Evolutionary conservation across 1,140 invertebrate genomes (phyloP).

Genomic region (Drosophila burlai): DNA sequence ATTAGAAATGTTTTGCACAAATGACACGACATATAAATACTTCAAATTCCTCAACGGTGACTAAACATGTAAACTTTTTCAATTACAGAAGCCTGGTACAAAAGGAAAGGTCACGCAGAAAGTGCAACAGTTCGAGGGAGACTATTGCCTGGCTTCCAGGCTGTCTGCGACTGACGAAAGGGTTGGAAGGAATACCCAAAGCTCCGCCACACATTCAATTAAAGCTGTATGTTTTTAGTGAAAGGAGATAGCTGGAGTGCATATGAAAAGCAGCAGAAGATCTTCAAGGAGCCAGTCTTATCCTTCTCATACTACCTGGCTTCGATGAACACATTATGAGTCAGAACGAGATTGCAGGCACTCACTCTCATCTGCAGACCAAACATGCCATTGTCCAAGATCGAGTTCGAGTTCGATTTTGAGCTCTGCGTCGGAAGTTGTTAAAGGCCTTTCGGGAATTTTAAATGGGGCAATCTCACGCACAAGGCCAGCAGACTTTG

Average conservation of each 20-base stretch:
- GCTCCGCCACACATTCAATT: too few species aligned
- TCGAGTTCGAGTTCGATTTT: conserved; percentile 23
- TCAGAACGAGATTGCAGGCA: neutral
- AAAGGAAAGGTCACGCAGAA: neutral
- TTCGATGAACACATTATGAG: too few species aligned
- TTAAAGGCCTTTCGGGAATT: conserved; percentile 46
- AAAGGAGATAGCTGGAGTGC: too few species aligned
- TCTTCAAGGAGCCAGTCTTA: too few species aligned
- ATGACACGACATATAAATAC: neutral
- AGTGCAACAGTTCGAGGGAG: conserved; percentile 2
- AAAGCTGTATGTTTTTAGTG: too few species aligned
- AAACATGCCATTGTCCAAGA: conserved; percentile 43
- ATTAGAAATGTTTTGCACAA: neutral
- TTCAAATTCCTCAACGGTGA: neutral
- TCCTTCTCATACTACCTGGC: too few species aligned
- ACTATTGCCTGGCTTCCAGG: too few species aligned
- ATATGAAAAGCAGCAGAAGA: too few species aligned
- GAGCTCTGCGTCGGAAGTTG: conserved; percentile 44
- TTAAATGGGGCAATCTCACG: conserved; percentile 54
- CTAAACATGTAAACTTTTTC: neutral
- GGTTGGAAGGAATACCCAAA: too few species aligned
- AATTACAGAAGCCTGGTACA: neutral
- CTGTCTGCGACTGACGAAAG: too few species aligned
- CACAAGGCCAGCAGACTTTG: conserved; percentile 33
- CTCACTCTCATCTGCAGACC: conserved; percentile 25